These are phyloP conservation scores for Drosophila basisetae DNA, from an alignment of 2,888 invertebrate genomes.

Conservation along the genomic window DNA sequence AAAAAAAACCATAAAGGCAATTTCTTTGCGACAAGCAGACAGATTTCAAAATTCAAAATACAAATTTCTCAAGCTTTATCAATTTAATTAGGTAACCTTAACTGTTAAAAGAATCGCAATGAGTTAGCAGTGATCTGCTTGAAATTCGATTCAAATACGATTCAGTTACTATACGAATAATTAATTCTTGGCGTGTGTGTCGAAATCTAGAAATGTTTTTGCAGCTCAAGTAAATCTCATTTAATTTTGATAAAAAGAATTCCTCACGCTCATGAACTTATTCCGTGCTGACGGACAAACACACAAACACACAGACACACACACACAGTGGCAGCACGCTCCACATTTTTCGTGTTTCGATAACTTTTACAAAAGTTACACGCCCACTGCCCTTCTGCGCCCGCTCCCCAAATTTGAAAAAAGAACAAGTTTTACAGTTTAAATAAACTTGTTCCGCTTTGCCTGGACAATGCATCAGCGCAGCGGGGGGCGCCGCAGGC, in stretches of 20 bases:
- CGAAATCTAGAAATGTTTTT: conserved; percentile 26
- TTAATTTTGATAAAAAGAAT: conserved; percentile 22
- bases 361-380: conserved; percentile 66
- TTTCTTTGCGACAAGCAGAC: not conserved
- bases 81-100: not conserved
- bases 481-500: conserved; percentile 26
- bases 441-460: conserved; percentile 77
- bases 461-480: conserved; percentile 68
- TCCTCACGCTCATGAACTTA: conserved; percentile 43
- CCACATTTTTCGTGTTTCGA: conserved; percentile 67
- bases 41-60: not conserved
- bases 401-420: conserved; percentile 4
- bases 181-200: conserved; percentile 10
- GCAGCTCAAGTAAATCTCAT: conserved; percentile 25
- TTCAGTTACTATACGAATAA: conserved; percentile 1
- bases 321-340: conserved; percentile 22
- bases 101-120: not conserved
- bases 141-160: not conserved
- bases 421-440: conserved; percentile 71
- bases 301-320: conserved; percentile 11
- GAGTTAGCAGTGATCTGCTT: not conserved
- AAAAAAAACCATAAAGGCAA: not conserved
- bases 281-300: conserved; percentile 13
- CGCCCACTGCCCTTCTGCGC: not conserved
- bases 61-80: not conserved